Evolutionary conservation across 2,113 vertebrate species (phyloP), one percentile per base, ranked within the genome.

Genomic region (Seriola quinqueradiata): DNA sequence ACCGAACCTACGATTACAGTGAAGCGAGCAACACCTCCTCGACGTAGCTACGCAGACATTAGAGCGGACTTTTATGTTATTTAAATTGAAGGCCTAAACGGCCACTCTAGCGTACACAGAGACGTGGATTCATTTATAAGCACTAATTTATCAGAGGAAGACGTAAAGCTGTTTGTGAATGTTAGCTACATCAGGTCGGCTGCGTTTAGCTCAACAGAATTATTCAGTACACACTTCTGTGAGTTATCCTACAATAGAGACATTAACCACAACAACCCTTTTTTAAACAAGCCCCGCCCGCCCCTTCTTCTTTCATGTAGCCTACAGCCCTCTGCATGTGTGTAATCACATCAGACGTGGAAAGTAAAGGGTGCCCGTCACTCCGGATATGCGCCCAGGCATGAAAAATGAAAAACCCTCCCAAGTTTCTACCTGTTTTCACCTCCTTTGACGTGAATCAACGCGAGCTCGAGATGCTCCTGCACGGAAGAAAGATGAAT

Each of bases 361-460:
- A 81, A 59, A 85, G 77, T 28, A 73, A 69, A 70, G 75, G 80
- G 54, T 74, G 74, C 71, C 61, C 54, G 61, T 87, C 55, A 36
- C 72, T 81, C 89, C 81, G 83, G 88, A 89, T 87, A 67, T 82
- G 82, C 78, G 71, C 72, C 36, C 19, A 46, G 58, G 44, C 79
- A 55, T 71, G 64, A 70, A 79, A 77, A 78, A 64, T 52, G 4
- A 28, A 59, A 77, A 86, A 69, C 57, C n/a, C n/a, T 70, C 44
- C 67, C 64, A 72, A 85, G 83, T 89, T 86, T 91, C 80, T 95
- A 95, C 94, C 94, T 95, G 94, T 90, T 90, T 92, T 80, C 52
- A 85, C 80, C 86, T 85, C 76, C 50, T 81, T 63, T 38, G 1
- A 70, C 83, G 72, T 79, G 78, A 70, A 63, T 88, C 89, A 21